These are phyloP conservation scores for Mesoligia furuncula DNA, from an alignment of 2,888 invertebrate genomes.

Conservation along the genomic window DNA sequence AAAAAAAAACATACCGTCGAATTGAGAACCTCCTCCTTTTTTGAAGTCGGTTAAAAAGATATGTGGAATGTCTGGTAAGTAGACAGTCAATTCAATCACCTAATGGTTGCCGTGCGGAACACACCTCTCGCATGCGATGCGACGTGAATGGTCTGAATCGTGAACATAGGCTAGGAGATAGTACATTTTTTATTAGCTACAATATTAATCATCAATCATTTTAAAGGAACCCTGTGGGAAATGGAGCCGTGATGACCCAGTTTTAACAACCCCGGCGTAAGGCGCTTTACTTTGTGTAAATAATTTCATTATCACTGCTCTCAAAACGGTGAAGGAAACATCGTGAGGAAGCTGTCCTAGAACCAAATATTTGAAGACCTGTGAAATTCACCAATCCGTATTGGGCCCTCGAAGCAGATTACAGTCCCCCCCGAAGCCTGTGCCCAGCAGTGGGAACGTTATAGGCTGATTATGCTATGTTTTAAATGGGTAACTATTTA, in stretches of 20 bases:
- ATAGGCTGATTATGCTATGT: neutral
- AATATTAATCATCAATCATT: neutral
- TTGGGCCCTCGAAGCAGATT: too few relatives aligned
- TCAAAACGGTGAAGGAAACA: neutral
- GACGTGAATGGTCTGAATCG: slow-evolving; percentile 26
- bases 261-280: neutral
- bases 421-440: too few relatives aligned
- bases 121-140: slow-evolving; percentile 48
- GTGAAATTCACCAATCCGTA: too few relatives aligned
- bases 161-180: slow-evolving; percentile 49
- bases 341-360: neutral
- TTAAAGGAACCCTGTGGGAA: neutral
- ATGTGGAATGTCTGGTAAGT: slow-evolving; percentile 14
- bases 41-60: too few relatives aligned
- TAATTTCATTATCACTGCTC: neutral
- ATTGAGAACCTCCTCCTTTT: too few relatives aligned
- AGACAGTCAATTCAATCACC: slow-evolving; percentile 57
- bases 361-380: too few relatives aligned
- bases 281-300: neutral
- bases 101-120: slow-evolving; percentile 60
- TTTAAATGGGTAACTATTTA: neutral
- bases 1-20: too few relatives aligned
- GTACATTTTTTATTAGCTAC: slow-evolving; percentile 1
- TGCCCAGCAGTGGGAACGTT: too few relatives aligned
- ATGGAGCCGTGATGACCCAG: neutral